These are phyloP conservation scores for Antechinus stuartii DNA, from an alignment of 2,113 vertebrate genomes.

Conservation along the genomic window DNA sequence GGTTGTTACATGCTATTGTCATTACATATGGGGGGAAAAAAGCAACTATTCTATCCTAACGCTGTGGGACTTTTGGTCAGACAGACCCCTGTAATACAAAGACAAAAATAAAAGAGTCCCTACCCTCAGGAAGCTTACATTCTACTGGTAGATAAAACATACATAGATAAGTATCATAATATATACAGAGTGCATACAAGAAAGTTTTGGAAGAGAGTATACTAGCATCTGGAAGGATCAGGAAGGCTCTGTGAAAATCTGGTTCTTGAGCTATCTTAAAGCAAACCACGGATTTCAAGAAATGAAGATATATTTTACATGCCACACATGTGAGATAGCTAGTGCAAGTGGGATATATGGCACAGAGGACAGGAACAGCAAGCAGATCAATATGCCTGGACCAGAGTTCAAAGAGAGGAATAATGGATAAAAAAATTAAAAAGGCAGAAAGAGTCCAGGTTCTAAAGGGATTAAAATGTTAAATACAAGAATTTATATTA, in stretches of 20 bases:
- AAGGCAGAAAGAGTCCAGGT: neutral
- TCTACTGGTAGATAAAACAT: neutral
- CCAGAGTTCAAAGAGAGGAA: neutral
- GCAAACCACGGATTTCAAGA: neutral
- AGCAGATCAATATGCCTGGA: neutral
- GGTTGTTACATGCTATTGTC: constrained; percentile 27
- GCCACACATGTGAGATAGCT: neutral
- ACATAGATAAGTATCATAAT: neutral
- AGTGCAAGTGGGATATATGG: neutral
- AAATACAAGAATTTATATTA: neutral
- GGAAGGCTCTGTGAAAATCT: neutral
- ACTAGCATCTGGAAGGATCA: neutral
- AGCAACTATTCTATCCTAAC: neutral
- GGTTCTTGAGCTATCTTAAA: neutral
- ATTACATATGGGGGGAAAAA: constrained; percentile 60
- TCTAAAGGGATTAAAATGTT: neutral
- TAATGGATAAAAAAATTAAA: neutral
- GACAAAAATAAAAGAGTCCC: neutral
- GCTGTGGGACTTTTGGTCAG: neutral
- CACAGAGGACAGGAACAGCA: neutral
- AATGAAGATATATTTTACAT: neutral
- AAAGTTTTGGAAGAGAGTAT: neutral
- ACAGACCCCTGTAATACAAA: neutral
- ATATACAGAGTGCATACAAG: neutral
- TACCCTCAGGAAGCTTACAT: neutral